Evolutionary conservation across 1,140 invertebrate genomes (phyloP).

Genomic region (Drosophila micromelanica): DNA sequence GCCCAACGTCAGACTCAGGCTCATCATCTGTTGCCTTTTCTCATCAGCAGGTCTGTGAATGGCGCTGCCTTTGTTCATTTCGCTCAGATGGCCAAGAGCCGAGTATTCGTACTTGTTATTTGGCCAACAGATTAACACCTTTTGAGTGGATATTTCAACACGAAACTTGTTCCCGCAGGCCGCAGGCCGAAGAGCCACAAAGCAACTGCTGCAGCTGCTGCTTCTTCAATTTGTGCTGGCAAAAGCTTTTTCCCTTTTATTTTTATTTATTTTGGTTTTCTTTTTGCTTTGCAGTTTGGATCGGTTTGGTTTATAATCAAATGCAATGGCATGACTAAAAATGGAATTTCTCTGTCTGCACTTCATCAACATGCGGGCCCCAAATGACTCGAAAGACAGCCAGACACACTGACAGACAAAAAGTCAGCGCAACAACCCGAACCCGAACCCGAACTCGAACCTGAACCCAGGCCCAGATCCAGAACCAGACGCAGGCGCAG

Average conservation of each 20-base stretch:
- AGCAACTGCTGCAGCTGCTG: not conserved
- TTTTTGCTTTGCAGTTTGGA: slow-evolving; percentile 5
- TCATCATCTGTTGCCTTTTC: slow-evolving; percentile 7
- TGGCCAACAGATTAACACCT: slow-evolving; percentile 74
- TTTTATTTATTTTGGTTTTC: not conserved
- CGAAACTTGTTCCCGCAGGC: slow-evolving; percentile 45
- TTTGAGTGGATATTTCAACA: slow-evolving; percentile 44
- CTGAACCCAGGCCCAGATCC: slow-evolving; percentile 6
- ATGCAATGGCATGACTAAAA: slow-evolving; percentile 81
- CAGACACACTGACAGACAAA: slow-evolving; percentile 26
- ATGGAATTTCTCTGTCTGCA: slow-evolving; percentile 79
- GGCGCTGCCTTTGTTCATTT: slow-evolving; percentile 34
- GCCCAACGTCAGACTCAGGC: slow-evolving; percentile 11
- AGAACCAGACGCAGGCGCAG: slow-evolving; percentile 6
- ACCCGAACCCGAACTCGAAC: slow-evolving; percentile 23
- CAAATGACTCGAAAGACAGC: slow-evolving; percentile 40
- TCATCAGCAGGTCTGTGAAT: slow-evolving; percentile 2
- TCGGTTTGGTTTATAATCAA: slow-evolving; percentile 63
- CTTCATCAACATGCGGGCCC: slow-evolving; percentile 66
- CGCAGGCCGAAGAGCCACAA: not conserved
- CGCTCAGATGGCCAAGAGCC: slow-evolving; percentile 15
- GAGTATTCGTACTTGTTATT: slow-evolving; percentile 51
- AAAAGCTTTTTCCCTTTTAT: slow-evolving; percentile 28
- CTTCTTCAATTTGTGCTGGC: slow-evolving; percentile 5
- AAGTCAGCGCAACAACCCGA: slow-evolving; percentile 34